Evolutionary conservation across 2,888 invertebrate species (phyloP), one percentile per base, ranked within the genome.

Genomic region (Hecatera dysodea): DNA sequence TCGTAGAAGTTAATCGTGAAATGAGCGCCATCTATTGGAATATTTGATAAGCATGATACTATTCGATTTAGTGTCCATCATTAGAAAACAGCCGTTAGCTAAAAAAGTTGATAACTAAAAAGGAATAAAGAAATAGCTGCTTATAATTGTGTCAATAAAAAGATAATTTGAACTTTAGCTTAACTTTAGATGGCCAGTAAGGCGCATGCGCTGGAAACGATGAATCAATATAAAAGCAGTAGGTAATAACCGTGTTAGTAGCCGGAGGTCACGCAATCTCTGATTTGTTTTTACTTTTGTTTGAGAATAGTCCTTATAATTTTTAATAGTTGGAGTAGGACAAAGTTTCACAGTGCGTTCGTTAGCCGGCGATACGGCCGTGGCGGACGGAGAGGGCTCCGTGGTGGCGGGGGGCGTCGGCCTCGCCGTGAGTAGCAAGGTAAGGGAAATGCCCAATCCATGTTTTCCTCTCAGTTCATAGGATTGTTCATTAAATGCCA

Each of bases 351-450:
- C 79, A 87, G 90, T 90, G 89, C 85, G 83, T 86, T 86, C 69
- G 88, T 83, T 86, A 85, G 86, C 79, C 83, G 87, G 88, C 83
- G 84, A 85, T 72, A 80, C 91, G 92, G 94, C 93, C 93, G 93
- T 94, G 95, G 95, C 92, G 93, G 95, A 95, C 87, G 90, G 91
- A 80, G 95, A 95, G 86, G 90, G 89, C 83, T 87, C 93, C 65
- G 89, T 90, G 81, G 90, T 90, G 88, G 90, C 94, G 95, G 95
- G 92, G 89, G 95, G 95, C 94, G 93, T 92, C 89, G 93, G 95
- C 95, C 95, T 96, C 95, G 87, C 95, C 95, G 95, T 96, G 95
- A 93, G 91, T 91, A 95, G 94, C 90, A 96, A 96, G 94, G 95
- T 94, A 88, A 77, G 76, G 73, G 61, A 76, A 65, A 62, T 66